phyloP scores from a whole-genome alignment of 1,140 invertebrate genomes.

The Cyphomyrmex costatus region DNA sequence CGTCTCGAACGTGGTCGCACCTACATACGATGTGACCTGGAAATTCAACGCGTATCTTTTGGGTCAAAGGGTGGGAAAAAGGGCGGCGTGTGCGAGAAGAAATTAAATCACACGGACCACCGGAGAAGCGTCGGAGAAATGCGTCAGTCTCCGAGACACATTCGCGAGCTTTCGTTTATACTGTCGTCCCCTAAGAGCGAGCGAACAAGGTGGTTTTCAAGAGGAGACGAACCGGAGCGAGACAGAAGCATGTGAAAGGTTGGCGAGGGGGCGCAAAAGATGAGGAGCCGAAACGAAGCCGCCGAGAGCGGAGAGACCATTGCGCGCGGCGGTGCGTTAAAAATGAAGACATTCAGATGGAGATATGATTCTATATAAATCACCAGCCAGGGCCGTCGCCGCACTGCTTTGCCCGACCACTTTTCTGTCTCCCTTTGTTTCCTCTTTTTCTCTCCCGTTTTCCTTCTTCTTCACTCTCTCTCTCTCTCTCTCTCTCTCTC shows the following conservation, averaged over 20 bases:
- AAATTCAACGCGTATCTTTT: conserved; percentile 28
- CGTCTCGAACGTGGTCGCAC: background rate
- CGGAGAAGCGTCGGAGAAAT: conserved; percentile 62
- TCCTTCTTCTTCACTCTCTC: background rate
- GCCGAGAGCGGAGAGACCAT: conserved; percentile 62
- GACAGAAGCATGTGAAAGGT: conserved; percentile 36
- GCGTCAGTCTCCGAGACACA: conserved; percentile 34
- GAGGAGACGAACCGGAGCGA: conserved; percentile 6
- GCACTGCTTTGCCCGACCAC: conserved; percentile 64
- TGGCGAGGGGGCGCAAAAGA: conserved; percentile 49
- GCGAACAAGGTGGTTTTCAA: background rate
- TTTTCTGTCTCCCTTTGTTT: conserved; percentile 40
- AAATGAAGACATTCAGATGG: conserved; percentile 84
- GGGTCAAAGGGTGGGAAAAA: conserved; percentile 19
- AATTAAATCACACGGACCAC: conserved; percentile 72
- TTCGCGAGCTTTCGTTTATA: conserved; percentile 30
- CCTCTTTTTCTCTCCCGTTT: background rate
- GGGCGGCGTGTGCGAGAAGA: conserved; percentile 18
- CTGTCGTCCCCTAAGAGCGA: conserved; percentile 20
- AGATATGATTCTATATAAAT: conserved; percentile 84
- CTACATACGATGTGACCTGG: background rate
- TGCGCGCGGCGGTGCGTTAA: conserved; percentile 78
- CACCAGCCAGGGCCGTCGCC: conserved; percentile 71
- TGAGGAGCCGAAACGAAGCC: conserved; percentile 67
- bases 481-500: background rate